Conservation (phyloP, 1,140 invertebrate genomes). For the Akabosia matsudoensis region DNA sequence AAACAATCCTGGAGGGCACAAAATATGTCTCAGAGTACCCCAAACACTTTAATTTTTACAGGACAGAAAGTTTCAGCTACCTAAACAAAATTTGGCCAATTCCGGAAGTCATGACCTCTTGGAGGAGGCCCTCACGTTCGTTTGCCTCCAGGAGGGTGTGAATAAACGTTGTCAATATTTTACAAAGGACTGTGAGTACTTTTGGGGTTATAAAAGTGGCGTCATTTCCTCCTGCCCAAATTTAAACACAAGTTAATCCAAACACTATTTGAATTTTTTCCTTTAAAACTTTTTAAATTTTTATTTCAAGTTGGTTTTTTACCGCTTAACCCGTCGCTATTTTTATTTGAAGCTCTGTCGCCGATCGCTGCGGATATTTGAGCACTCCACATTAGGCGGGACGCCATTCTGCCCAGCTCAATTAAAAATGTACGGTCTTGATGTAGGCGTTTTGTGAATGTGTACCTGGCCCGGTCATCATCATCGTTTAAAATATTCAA, state of each 20-base stretch:
- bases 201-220: slow-evolving; percentile 37
- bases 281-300: too few species aligned
- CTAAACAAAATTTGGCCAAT: slow-evolving; percentile 33
- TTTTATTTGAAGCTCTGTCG: not conserved
- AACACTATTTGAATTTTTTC: too few species aligned
- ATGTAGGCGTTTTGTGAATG: not conserved
- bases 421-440: not conserved
- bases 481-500: not conserved
- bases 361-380: not conserved
- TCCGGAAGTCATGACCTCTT: slow-evolving; percentile 10
- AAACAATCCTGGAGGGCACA: not conserved
- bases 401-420: not conserved
- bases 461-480: not conserved
- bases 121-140: slow-evolving; percentile 12
- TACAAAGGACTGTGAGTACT: slow-evolving; percentile 28
- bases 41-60: not conserved
- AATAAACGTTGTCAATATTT: slow-evolving; percentile 25
- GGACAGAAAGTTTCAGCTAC: not conserved
- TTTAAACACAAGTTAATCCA: too few species aligned
- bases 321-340: too few species aligned
- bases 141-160: not conserved
- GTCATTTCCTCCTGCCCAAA: not conserved
- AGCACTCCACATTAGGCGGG: not conserved
- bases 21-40: not conserved
- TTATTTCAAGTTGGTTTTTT: too few species aligned